Evolutionary conservation across 92 coral and sea anemone genomes (phyloP), one percentile per base, ranked within the genome.

Genomic region (Phenganax subtilis): DNA sequence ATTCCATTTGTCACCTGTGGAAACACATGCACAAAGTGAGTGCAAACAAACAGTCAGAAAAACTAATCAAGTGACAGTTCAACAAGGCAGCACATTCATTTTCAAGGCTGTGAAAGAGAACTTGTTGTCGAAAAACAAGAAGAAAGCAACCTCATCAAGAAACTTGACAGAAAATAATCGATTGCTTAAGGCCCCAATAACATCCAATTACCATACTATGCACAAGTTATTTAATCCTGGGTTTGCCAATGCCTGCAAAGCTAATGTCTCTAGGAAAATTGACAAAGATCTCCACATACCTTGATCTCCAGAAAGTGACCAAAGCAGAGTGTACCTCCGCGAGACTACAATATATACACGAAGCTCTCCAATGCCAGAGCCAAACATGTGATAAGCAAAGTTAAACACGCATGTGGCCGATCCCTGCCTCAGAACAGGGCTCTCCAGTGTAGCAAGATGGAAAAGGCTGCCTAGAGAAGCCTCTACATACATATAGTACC

Each of bases 301-400:
- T 87, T 92, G 84, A 89, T 88, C 89, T 71, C 98, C 92, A 58
- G 60, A 14, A 16, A 83, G 69, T 76, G 92, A 87, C 80, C 92
- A 85, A 89, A 94, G 69, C 75, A 77, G 75, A 73, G 89, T 87
- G 75, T 94, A 91, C 0, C 88, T 78, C 54, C 81, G 89, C 5
- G 97, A 97, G 65, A 90, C 88, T 65, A 92, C 92, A 12, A 94
- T 44, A 55, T 94, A 94, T 7, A 85, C 98, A 71, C 92, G 92
- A 79, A 94, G 80, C 6, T 82, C 77, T 3, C 98, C 98, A 28
- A 94, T 94, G 61, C 97, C 91, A 11, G 25, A 63, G 28, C 98
- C 98, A 57, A 87, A 90, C 98, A 94, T 94, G 88, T 94, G 98
- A 73, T 94, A 94, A 92, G 92, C 92, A 89, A 94, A 94, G 31